Evolutionary conservation across 2,888 invertebrate species (phyloP), one percentile per base, ranked within the genome.

Genomic region (Cinara cedri): DNA sequence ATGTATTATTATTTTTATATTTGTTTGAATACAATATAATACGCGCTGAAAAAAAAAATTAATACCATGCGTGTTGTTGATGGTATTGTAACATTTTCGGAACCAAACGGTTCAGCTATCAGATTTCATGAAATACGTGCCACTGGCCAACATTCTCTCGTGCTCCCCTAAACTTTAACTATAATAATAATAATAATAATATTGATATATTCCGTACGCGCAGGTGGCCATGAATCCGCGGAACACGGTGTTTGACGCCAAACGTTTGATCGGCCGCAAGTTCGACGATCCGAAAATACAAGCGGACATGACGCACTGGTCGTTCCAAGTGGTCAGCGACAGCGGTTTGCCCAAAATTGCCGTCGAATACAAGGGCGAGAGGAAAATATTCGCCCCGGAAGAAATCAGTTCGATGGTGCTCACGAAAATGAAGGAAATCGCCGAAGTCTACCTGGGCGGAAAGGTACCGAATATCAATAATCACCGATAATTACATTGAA

Each of bases 301-400:
- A 84, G 88, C 89, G 46, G 94, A 95, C 85, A 91, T 93, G 88
- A 92, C 92, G 84, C 91, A 92, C 83, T 95, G 94, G 94, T 93
- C 94, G 1, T 95, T 95, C 86, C 89, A 89, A 83, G 91, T 93
- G 9, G 85, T 91, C 82, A 90, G 86, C 83, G 91, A 91, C 72
- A 85, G 87, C 66, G 88, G 90, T 60, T 91, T 91, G 83, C 91
- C 91, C 1, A 91, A 91, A 85, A 90, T 92, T 76, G 83, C 84
- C 76, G 89, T 91, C 0, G 90, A 91, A 83, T 90, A 89, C 86
- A 91, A 90, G 83, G 90, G 90, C 0, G 90, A 90, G 84, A 83
- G 83, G 49, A 91, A 91, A 84, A 86, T 85, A 81, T 91, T 91
- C 84, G 88, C 89, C 54, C 91, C 91, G 0, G 91, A 92, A 85